phyloP scores from a whole-genome alignment of 2,888 invertebrate genomes.

The Tetragonula carbonaria region DNA sequence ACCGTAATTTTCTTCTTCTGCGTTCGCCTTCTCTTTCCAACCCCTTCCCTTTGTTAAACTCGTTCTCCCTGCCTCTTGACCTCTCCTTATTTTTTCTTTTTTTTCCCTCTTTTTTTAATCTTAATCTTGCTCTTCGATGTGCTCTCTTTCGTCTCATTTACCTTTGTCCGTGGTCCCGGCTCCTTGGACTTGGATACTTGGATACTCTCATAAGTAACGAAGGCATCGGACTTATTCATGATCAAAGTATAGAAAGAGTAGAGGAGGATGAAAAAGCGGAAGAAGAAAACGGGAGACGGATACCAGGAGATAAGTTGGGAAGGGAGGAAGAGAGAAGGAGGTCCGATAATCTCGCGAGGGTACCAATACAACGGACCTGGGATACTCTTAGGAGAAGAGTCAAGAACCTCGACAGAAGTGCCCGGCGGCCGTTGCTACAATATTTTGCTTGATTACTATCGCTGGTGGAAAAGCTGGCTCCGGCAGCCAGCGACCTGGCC shows the following conservation, averaged over 20 bases:
- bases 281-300: conserved; percentile 45
- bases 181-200: neutral
- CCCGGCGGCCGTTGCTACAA: conserved; percentile 79
- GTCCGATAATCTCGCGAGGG: conserved; percentile 74
- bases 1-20: neutral
- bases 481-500: conserved; percentile 51
- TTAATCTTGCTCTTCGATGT: conserved; percentile 20
- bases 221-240: conserved; percentile 61
- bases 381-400: conserved; percentile 69
- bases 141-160: conserved; percentile 24
- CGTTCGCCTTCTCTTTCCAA: too few relatives aligned
- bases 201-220: conserved; percentile 45
- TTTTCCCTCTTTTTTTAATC: conserved; percentile 13
- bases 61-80: conserved; percentile 32
- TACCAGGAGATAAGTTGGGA: conserved; percentile 55
- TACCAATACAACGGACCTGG: conserved; percentile 71
- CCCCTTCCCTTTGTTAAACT: conserved; percentile 50
- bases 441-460: conserved; percentile 83
- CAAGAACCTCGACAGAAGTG: conserved; percentile 76
- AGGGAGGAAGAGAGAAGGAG: conserved; percentile 61
- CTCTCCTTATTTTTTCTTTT: conserved; percentile 30
- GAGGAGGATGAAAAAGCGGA: conserved; percentile 50
- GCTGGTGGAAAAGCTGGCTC: conserved; percentile 76
- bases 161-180: conserved; percentile 11
- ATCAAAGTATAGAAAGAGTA: conserved; percentile 38